Evolutionary conservation across 2,888 invertebrate species (phyloP).

Genomic region (Abrostola tripartita): DNA sequence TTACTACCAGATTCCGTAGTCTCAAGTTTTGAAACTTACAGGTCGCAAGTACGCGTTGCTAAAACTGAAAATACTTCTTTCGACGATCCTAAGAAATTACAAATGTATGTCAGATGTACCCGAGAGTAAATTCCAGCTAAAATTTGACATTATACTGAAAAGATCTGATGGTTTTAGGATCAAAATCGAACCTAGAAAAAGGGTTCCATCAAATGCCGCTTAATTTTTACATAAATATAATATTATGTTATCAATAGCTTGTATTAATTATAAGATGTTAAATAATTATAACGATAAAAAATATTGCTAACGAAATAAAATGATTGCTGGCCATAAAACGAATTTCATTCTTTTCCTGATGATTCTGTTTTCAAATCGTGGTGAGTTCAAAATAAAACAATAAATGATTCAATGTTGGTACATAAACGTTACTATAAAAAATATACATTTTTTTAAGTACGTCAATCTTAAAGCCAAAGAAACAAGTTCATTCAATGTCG

Average conservation of each 20-base stretch:
- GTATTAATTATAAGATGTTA: constrained; percentile 10
- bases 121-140: constrained; percentile 90
- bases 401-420: too few species aligned
- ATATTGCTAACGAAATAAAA: background rate
- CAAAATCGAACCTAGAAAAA: constrained; percentile 89
- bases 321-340: too few species aligned
- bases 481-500: too few species aligned
- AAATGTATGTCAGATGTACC: constrained; percentile 89
- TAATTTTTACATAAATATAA: constrained; percentile 24
- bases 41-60: constrained; percentile 93
- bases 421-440: too few species aligned
- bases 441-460: too few species aligned
- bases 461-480: too few species aligned
- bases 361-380: too few species aligned
- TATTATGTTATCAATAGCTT: background rate
- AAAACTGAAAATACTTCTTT: constrained; percentile 91
- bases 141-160: constrained; percentile 92
- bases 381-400: too few species aligned
- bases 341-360: too few species aligned
- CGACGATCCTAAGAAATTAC: constrained; percentile 91
- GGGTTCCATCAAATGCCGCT: constrained; percentile 61
- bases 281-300: background rate
- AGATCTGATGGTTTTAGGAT: constrained; percentile 92
- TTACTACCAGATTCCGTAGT: background rate
- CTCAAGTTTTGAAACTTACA: constrained; percentile 54